Conservation (phyloP, 2,113 vertebrate species). For the Anarrhichthys ocellatus region DNA sequence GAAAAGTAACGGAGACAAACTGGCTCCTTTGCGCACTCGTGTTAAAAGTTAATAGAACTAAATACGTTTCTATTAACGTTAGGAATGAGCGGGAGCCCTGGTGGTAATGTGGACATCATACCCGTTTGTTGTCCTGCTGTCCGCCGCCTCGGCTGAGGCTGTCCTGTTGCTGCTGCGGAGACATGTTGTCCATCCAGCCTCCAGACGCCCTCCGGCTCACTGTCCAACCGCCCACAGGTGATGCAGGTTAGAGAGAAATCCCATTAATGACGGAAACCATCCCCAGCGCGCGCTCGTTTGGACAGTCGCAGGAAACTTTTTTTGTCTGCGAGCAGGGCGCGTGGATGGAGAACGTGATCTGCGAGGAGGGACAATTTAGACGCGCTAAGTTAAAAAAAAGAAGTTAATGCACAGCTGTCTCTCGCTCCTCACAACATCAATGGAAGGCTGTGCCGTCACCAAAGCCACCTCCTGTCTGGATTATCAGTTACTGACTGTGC, state of each 20-base stretch:
- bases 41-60: not conserved
- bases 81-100: too few species aligned
- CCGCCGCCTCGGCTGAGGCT: constrained; percentile 51
- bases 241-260: constrained; percentile 30
- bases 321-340: not conserved
- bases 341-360: not conserved
- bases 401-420: not conserved
- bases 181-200: constrained; percentile 82
- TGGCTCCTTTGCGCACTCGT: not conserved
- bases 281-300: not conserved
- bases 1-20: not conserved
- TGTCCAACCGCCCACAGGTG: constrained; percentile 44
- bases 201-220: constrained; percentile 45
- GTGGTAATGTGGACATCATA: not conserved
- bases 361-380: not conserved
- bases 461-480: constrained; percentile 51
- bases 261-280: constrained; percentile 46
- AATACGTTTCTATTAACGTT: too few species aligned
- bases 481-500: constrained; percentile 48
- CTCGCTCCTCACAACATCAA: constrained; percentile 5
- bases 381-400: fast-evolving
- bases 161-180: constrained; percentile 79
- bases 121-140: constrained; percentile 71
- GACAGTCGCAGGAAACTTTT: not conserved
- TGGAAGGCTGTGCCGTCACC: constrained; percentile 9